Conservation (phyloP, 1,140 invertebrate species). For the Babylonia areolata region DNA sequence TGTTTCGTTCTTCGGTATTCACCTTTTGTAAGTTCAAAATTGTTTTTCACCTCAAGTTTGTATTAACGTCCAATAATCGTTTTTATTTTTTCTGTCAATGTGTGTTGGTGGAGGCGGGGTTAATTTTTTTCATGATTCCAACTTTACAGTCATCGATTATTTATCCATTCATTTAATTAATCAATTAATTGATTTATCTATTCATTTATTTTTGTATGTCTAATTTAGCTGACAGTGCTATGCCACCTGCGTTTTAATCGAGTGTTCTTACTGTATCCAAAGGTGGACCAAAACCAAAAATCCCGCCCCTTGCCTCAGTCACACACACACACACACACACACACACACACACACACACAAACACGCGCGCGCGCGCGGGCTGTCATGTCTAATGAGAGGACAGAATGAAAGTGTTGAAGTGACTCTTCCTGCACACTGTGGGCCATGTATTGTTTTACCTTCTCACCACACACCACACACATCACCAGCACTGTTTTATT, state of each 20-base stretch:
- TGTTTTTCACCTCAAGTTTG: too few species aligned
- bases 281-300: too few species aligned
- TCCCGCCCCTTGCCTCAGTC: background rate
- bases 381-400: background rate
- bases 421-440: too few species aligned
- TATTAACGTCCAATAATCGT: too few species aligned
- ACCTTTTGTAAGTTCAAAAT: too few species aligned
- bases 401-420: too few species aligned
- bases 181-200: background rate
- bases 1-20: too few species aligned
- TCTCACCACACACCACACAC: too few species aligned
- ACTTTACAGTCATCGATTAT: background rate
- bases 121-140: background rate
- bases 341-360: background rate
- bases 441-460: too few species aligned
- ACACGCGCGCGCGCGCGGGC: background rate
- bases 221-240: background rate
- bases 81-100: background rate
- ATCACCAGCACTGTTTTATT: too few species aligned
- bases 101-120: background rate
- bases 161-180: background rate
- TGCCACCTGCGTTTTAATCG: background rate
- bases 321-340: background rate
- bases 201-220: background rate
- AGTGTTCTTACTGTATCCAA: background rate